Base-by-base conservation (phyloP, 2,888 invertebrate species). In the Plagodis dolabraria region DNA sequence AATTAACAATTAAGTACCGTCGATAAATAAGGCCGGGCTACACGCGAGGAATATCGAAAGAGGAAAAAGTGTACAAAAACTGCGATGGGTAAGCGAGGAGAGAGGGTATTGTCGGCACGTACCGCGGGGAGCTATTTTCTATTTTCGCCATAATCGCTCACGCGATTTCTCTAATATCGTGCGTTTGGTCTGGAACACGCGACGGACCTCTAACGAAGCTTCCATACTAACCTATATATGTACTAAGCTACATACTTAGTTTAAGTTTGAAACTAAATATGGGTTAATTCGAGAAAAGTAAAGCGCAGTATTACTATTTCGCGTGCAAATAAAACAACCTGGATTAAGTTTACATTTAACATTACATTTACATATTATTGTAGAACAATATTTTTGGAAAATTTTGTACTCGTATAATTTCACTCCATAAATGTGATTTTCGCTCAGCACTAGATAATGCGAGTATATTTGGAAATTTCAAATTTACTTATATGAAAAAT, bases 161-260 rank as follows among this genome's bases (percentile, higher is more conserved):
- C 80, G 87, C 85, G 75, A 86, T 80, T 75, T 64, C 72, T 70
- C 72, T 80, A 81, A 82, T 82, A 82, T 77, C 77, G 69, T 77
- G 76, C 77, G 73, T 77, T 51, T 44, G 47, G 43, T 49, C 33
- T n/a, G 38, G n/a, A 33, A 53, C 76, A 72, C 49, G 47, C 60
- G 42, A 53, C 44, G 22, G 46, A 47, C 47, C 46, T 9, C 10
- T 5, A 9, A 47, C 46, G 47, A 53, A 44, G 44, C 11, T 42
- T 34, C 11, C 42, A 40, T 36, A 6, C 35, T 8, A 34, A 47
- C n/a, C n/a, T 34, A 35, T 33, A 7, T 11, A 5, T 10, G 10
- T 47, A 35, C n/a, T 38, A 38, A 8, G 9, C 7, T 8, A 8
- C 7, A 34, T 47, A 47, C n/a, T n/a, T n/a, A 35, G 42, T 7